Base-by-base conservation (phyloP, 2,888 invertebrate genomes). In the Sisyra terminalis region DNA sequence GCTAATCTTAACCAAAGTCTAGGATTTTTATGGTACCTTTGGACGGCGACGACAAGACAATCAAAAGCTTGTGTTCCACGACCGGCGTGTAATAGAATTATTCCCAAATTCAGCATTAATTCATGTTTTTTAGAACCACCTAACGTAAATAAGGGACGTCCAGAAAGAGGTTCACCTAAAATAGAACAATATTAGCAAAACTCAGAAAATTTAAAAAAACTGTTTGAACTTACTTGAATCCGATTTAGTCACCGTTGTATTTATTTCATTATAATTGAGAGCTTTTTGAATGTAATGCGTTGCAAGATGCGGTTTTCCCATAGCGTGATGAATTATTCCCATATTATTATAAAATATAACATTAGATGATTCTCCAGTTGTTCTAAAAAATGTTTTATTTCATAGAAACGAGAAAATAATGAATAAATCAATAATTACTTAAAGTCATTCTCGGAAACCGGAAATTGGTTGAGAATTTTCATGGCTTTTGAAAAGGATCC, bases 1-100 rank as follows among this genome's bases (percentile, higher is more conserved):
- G 94, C 92, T 53, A 96, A 67, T 52, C 94, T 71, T 44, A 92
- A 66, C 94, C 96, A 97, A 32, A 96, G 70, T 44, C 86, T 70
- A 3, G 93, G 85, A 61, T 92, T 93, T 51, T 81, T 80, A 47
- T 86, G 87, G 54, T 84, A 87, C 45, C 83, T 75, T 48, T 88
- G 77, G 0, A 88, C 78, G 2, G 86, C 86, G 59, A 89, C 81
- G 10, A 87, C 76, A 35, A 94, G 73, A 58, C 87, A 90, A 55
- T 90, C 89, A 61, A 96, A 94, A 1, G 96, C 93, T 53, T 84
- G 80, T 46, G 73, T 69, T 1, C 87, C 76, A 51, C 85, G 77
- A 43, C 81, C 80, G 29, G 86, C 76, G 55, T 86, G 80, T 34
- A 96, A 67, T 52, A 92, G 66, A 13, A 86, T 75, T 43, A 94